Evolutionary conservation across 2,888 invertebrate species (phyloP).

Genomic region (Cephus runcator): DNA sequence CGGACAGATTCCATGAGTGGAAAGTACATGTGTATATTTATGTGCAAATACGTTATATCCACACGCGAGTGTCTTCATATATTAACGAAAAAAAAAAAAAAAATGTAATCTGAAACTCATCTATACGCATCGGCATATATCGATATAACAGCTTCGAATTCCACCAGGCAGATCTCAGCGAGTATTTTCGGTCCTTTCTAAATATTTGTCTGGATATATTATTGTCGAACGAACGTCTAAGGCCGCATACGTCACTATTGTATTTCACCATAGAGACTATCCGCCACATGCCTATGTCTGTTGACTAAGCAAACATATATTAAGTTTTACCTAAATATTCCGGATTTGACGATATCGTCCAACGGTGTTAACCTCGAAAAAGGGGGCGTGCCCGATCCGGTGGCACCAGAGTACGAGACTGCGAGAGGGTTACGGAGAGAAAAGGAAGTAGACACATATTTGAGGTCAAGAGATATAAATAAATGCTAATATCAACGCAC

Average conservation of each 20-base stretch:
- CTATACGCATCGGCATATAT: background rate
- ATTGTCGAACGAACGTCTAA: background rate
- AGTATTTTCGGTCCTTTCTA: background rate
- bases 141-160: background rate
- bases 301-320: background rate
- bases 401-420: conserved; percentile 12
- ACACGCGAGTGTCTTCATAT: background rate
- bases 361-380: conserved; percentile 47
- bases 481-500: conserved; percentile 60
- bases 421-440: conserved; percentile 27
- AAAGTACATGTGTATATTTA: background rate
- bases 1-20: background rate
- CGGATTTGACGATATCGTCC: conserved; percentile 22
- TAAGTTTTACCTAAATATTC: background rate
- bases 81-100: background rate
- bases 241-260: background rate
- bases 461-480: conserved; percentile 62
- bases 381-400: conserved; percentile 42
- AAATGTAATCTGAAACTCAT: background rate
- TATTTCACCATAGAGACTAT: background rate
- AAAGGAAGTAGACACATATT: conserved; percentile 46
- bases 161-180: background rate
- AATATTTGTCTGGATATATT: background rate
- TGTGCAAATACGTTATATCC: background rate
- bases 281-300: conserved; percentile 1